phyloP scores from a whole-genome alignment of 2,113 vertebrate genomes.

The Heterotilapia buettikoferi region DNA sequence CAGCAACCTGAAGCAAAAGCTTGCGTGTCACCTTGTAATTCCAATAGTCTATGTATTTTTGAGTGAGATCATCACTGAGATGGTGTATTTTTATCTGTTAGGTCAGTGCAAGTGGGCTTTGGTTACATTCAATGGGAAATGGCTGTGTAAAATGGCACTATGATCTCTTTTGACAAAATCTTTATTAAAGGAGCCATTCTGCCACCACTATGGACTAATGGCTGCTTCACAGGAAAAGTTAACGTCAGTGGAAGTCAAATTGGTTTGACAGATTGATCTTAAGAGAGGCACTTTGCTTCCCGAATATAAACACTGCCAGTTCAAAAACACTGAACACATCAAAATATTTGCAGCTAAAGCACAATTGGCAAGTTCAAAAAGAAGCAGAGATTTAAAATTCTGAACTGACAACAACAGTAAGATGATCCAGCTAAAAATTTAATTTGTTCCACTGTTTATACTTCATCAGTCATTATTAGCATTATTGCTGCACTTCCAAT shows the following conservation, averaged over 20 bases:
- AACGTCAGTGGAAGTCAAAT: neutral
- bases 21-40: conserved; percentile 58
- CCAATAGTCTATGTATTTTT: conserved; percentile 25
- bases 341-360: neutral
- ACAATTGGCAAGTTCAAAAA: neutral
- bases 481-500: neutral
- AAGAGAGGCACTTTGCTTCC: neutral
- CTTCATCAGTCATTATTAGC: neutral
- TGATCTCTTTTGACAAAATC: conserved; percentile 25
- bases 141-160: conserved; percentile 24
- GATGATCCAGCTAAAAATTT: neutral
- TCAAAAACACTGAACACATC: neutral
- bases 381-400: neutral
- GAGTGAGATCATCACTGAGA: conserved; percentile 36
- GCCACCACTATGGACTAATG: neutral
- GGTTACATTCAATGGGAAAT: conserved; percentile 39
- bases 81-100: conserved; percentile 30
- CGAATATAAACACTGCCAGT: neutral
- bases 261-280: neutral
- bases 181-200: conserved; percentile 7
- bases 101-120: conserved; percentile 22
- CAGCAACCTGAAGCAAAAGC: conserved; percentile 7
- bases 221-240: neutral
- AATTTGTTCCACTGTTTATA: neutral
- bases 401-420: neutral